phyloP scores from a whole-genome alignment of 2,797 vertebrate species.

The Menidia menidia region DNA sequence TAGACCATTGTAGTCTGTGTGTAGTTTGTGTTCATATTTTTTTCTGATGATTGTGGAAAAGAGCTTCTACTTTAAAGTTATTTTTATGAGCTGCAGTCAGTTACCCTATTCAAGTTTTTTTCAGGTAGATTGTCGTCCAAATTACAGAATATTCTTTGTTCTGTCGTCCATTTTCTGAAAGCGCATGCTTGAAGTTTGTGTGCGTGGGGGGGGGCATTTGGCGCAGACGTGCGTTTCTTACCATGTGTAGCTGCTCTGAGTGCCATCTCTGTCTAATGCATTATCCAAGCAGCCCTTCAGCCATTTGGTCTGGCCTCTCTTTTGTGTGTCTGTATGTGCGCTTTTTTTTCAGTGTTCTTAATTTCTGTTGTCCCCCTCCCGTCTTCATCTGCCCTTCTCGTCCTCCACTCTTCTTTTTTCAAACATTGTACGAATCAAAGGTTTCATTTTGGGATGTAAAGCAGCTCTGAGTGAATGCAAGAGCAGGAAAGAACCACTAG shows the following conservation, averaged over 20 bases:
- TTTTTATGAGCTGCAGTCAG: conserved; percentile 1
- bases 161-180: conserved; percentile 37
- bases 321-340: conserved; percentile 24
- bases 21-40: not conserved
- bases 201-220: conserved; percentile 61
- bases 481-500: not conserved
- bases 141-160: conserved; percentile 25
- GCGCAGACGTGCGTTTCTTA: conserved; percentile 67
- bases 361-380: conserved; percentile 58
- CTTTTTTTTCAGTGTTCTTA: conserved; percentile 55
- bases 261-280: conserved; percentile 82
- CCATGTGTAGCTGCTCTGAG: conserved; percentile 75
- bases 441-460: conserved; percentile 52
- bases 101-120: conserved; percentile 3
- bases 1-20: not conserved
- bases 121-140: conserved; percentile 1
- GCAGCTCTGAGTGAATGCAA: conserved; percentile 37
- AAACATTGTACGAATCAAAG: conserved; percentile 65
- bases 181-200: conserved; percentile 6
- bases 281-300: conserved; percentile 83
- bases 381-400: conserved; percentile 57
- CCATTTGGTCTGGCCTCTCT: conserved; percentile 79
- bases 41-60: not conserved
- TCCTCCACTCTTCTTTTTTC: conserved; percentile 63
- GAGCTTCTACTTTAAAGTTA: not conserved